phyloP scores from a whole-genome alignment of 2,888 invertebrate species.

The Axea sp. region DNA sequence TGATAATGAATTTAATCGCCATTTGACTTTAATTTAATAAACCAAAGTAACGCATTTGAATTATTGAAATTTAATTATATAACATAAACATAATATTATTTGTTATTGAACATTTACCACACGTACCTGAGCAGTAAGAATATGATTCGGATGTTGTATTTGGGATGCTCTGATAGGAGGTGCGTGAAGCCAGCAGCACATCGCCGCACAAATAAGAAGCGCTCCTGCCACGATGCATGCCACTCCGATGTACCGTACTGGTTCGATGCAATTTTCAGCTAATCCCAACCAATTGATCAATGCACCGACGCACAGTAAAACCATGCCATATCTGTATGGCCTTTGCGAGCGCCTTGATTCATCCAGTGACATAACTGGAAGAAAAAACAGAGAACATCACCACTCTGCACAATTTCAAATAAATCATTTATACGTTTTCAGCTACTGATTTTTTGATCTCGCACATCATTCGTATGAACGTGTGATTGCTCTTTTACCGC shows the following conservation, averaged over 20 bases:
- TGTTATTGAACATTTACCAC: too few relatives aligned
- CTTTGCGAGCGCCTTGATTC: conserved; percentile 85
- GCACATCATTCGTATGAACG: too few relatives aligned
- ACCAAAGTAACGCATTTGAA: too few relatives aligned
- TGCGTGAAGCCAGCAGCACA: conserved; percentile 86
- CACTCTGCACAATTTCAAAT: too few relatives aligned
- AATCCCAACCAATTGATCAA: conserved; percentile 88
- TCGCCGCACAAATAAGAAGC: conserved; percentile 86
- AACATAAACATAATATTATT: too few relatives aligned
- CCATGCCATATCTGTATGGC: conserved; percentile 88
- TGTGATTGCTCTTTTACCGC: too few relatives aligned
- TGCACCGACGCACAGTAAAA: conserved; percentile 85
- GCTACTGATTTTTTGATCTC: too few relatives aligned
- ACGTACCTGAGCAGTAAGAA: conserved; percentile 76
- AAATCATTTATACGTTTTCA: too few relatives aligned
- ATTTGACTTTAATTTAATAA: too few relatives aligned
- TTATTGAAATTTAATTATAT: too few relatives aligned
- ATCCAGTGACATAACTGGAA: conserved; percentile 84
- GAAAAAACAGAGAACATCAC: too few relatives aligned
- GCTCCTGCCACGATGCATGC: conserved; percentile 88
- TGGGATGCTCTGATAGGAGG: conserved; percentile 74
- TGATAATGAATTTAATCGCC: too few relatives aligned
- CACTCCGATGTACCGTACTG: conserved; percentile 86
- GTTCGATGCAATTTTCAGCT: conserved; percentile 86
- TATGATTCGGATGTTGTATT: conserved; percentile 71